phyloP scores from a whole-genome alignment of 1,140 invertebrate genomes.

The Nasonia vitripennis region DNA sequence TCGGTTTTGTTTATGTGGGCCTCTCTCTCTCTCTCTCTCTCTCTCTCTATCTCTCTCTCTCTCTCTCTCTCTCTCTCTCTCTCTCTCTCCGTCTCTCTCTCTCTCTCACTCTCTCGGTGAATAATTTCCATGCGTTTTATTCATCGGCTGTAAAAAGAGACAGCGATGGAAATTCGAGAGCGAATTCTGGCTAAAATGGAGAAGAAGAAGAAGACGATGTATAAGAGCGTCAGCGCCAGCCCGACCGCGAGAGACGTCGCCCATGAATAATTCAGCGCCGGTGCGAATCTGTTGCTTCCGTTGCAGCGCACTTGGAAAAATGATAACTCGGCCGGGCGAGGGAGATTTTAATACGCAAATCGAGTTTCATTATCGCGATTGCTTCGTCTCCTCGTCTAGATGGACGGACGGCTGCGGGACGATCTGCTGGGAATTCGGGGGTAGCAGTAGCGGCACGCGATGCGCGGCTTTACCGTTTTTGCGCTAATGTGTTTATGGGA shows the following conservation, averaged over 20 bases:
- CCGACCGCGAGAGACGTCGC: background rate
- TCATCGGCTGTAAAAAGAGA: background rate
- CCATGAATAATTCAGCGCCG: constrained; percentile 48
- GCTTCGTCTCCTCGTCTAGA: background rate
- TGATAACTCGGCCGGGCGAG: background rate
- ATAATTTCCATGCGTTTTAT: constrained; percentile 20
- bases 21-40: background rate
- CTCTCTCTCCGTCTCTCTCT: too few relatives aligned
- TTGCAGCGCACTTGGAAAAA: background rate
- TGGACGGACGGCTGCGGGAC: background rate
- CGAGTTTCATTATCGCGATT: constrained; percentile 47
- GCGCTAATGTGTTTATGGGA: background rate
- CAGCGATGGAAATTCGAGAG: background rate
- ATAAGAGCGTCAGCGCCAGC: background rate
- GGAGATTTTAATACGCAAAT: constrained; percentile 25
- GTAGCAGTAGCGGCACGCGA: constrained; percentile 14
- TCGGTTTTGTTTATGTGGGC: background rate
- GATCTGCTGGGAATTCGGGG: constrained; percentile 28
- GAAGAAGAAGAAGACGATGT: background rate
- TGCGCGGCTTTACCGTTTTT: background rate
- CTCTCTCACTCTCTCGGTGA: too few relatives aligned
- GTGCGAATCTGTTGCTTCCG: constrained; percentile 41
- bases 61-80: too few relatives aligned
- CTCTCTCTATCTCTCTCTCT: background rate
- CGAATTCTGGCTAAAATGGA: background rate